Conservation (phyloP, 2,113 vertebrate genomes). For the Peromyscus polionotus region DNA sequence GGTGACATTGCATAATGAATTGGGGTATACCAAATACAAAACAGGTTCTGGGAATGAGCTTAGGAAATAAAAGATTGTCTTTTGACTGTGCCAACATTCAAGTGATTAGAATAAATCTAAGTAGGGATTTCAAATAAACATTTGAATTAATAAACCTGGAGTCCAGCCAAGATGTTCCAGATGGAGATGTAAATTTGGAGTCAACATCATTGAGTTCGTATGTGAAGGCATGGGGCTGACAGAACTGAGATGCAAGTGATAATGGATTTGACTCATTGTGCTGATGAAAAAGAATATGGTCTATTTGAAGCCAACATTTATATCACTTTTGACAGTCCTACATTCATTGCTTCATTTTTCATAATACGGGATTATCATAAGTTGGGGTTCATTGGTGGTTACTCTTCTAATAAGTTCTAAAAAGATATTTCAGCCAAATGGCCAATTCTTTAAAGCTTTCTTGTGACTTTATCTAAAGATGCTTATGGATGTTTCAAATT, state of each 20-base stretch:
- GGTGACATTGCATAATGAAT: not conserved
- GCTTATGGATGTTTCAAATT: not conserved
- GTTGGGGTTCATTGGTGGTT: not conserved
- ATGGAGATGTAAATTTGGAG: conserved; percentile 26
- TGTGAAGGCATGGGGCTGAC: not conserved
- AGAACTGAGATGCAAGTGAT: not conserved
- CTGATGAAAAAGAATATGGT: not conserved
- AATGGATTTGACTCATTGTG: not conserved
- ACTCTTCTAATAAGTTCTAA: not conserved
- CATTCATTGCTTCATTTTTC: not conserved
- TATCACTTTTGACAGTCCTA: not conserved
- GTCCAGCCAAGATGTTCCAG: not conserved
- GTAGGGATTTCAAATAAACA: not conserved
- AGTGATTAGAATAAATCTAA: conserved; percentile 1
- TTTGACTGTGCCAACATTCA: not conserved
- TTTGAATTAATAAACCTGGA: conserved; percentile 53
- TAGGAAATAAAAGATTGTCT: not conserved
- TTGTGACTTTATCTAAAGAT: not conserved
- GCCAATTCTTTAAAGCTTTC: not conserved
- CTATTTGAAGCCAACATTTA: conserved; percentile 29
- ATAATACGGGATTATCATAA: not conserved
- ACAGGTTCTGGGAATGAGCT: not conserved
- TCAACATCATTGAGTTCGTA: not conserved
- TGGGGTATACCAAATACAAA: not conserved
- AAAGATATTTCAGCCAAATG: not conserved